Percentiles rank a stretch among this genome's conserved stretches.
phyloP scores from a whole-genome alignment of 2,797 vertebrate genomes.

The Synaphobranchus kaupii region DNA sequence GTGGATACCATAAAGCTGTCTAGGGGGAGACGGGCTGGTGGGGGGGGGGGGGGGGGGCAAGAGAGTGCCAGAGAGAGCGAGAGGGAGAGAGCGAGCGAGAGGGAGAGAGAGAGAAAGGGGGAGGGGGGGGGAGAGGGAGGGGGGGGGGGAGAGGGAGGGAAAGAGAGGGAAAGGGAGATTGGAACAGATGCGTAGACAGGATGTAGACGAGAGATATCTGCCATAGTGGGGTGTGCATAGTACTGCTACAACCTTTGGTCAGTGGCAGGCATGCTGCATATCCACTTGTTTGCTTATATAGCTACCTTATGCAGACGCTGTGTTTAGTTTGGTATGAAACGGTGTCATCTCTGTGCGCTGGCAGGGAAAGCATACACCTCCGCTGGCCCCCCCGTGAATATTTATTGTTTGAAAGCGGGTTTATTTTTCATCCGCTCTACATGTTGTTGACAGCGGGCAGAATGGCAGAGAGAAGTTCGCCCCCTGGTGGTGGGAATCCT shows the following conservation, averaged over 20 bases:
- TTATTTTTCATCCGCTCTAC: conserved; percentile 10
- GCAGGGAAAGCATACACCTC: neutral
- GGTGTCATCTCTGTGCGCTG: neutral
- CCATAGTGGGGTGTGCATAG: neutral
- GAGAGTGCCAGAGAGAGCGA: neutral
- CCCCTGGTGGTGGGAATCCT: conserved; percentile 19
- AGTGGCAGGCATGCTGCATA: neutral
- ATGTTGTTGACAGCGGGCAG: neutral
- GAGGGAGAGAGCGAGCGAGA: neutral
- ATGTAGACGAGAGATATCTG: too few species aligned
- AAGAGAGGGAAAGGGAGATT: neutral
- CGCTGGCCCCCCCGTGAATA: neutral
- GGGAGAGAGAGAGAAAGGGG: neutral
- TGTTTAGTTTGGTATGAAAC: neutral
- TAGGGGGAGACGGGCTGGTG: neutral
- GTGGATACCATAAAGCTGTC: conserved; percentile 16
- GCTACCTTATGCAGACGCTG: neutral
- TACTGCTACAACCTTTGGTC: neutral
- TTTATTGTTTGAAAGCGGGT: conserved; percentile 12
- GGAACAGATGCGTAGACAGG: neutral
- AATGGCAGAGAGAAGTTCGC: neutral
- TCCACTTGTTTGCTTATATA: neutral
- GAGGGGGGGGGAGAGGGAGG: neutral
- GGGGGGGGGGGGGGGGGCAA: neutral
- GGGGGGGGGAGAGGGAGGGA: neutral